Evolutionary conservation across 2,113 vertebrate species (phyloP), one percentile per base, ranked within the genome.

Genomic region (Sceloporus tristichus): DNA sequence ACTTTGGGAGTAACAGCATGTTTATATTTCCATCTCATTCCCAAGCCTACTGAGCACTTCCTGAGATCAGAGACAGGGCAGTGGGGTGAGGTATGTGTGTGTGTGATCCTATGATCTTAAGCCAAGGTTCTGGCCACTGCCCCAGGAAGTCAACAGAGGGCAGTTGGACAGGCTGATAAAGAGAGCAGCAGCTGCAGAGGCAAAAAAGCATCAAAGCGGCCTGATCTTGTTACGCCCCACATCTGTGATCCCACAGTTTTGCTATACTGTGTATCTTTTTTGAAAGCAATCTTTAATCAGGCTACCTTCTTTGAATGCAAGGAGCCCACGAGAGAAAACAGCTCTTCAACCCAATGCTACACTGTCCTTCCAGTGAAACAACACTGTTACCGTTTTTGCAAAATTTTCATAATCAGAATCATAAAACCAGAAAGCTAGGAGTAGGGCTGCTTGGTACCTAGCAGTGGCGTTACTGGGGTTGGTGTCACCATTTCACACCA

Each of bases 11-110:
- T 38, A 56, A 78, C 9, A 68, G 62, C 81, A 21, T 29, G 62
- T 88, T 88, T 83, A 88, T 88, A 66, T 88, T 88, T 83, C 87
- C 87, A 83, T 77, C 87, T 78, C 74, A 27, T 77, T 68, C 62
- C 87, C 42, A 88, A 83, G 73, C 80, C 73, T 77, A 54, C 81
- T 56, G 82, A 88, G 81, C 74, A 78, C 80, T 88, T 88, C 87
- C 87, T 88, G 87, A 88, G 87, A 88, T 88, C 87, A 88, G 81
- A 88, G 62, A 19, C 81, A 83, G 80, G 80, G 77, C 81, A 88
- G 73, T 77, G 81, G 48, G 81, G 81, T 84, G 87, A 88, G 87
- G 87, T 88, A 42, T 68, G 65, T 77, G 70, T 84, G 48, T 68
- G 54, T 88, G 68, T 70, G 59, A 59, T 66, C 34, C 71, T 83